phyloP scores from a whole-genome alignment of 2,113 vertebrate species.

The Brachyhypopomus gauderio region DNA sequence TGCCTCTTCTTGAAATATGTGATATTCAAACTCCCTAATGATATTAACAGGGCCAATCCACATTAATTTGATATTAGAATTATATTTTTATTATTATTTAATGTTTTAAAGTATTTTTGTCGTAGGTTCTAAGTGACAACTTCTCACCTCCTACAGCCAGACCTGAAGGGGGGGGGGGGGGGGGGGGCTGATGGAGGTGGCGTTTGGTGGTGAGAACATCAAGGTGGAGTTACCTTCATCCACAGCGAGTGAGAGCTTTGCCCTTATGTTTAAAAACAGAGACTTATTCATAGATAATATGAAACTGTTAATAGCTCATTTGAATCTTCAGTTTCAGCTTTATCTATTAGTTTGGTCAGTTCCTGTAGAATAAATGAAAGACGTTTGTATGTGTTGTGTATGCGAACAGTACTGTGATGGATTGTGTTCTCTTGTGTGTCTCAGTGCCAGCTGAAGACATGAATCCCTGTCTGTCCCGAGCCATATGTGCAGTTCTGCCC shows the following conservation, averaged over 20 bases:
- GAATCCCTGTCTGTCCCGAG: conserved; percentile 19
- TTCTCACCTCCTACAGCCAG: too few species aligned
- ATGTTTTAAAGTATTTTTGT: not conserved
- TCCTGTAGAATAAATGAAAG: not conserved
- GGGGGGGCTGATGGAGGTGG: too few species aligned
- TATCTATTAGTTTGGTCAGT: too few species aligned
- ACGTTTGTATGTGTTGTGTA: not conserved
- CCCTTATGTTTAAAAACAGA: not conserved
- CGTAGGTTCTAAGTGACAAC: too few species aligned
- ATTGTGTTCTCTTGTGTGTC: conserved; percentile 40
- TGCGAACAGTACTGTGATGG: conserved; percentile 1
- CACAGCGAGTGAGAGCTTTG: too few species aligned
- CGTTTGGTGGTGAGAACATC: too few species aligned
- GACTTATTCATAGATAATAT: not conserved
- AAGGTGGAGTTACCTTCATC: too few species aligned
- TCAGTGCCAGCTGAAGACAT: conserved; percentile 30
- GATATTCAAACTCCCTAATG: not conserved
- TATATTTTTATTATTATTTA: too few species aligned
- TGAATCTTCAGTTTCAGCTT: too few species aligned
- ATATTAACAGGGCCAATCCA: not conserved
- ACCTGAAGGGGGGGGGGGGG: too few species aligned
- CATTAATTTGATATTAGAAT: too few species aligned
- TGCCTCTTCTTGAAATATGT: not conserved
- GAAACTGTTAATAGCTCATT: not conserved
- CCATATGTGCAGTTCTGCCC: conserved; percentile 18